A percentile compares a stretch with the other conserved stretches of the same genome.
phyloP scores from a whole-genome alignment of 53 echinoderm and acorn worm genomes.

The Pentamera pediparva region DNA sequence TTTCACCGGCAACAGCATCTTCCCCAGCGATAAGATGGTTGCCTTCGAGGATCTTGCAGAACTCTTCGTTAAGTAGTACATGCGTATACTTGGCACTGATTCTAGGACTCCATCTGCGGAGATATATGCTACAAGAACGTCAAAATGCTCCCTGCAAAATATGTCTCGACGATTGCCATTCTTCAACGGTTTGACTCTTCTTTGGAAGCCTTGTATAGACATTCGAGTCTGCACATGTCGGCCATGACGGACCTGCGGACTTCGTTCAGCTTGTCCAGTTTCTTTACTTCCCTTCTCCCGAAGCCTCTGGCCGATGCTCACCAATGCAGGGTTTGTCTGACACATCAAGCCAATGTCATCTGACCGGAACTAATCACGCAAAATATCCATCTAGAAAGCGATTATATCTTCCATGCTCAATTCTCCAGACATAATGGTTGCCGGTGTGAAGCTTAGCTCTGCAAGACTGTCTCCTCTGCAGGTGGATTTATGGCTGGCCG shows the following conservation, averaged over 20 bases:
- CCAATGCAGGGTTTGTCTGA: conserved; percentile 37
- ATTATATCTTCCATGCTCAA: conserved; percentile 20
- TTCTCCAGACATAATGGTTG: not conserved
- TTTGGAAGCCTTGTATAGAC: conserved; percentile 43
- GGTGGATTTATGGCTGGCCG: conserved; percentile 16
- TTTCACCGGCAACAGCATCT: conserved; percentile 33
- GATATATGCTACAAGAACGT: conserved; percentile 40
- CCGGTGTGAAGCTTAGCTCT: not conserved
- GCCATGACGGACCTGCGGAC: conserved; percentile 60
- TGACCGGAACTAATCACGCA: not conserved
- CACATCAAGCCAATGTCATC: conserved; percentile 21
- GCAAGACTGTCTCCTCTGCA: conserved; percentile 4
- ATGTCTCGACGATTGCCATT: conserved; percentile 43
- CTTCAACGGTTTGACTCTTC: not conserved
- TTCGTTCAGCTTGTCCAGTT: conserved; percentile 46
- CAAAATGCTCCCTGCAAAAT: conserved; percentile 57
- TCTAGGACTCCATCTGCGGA: conserved; percentile 26
- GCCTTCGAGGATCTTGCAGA: conserved; percentile 43
- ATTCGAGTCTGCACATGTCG: conserved; percentile 48
- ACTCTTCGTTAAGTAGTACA: conserved; percentile 57
- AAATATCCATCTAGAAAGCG: not conserved
- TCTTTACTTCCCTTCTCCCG: conserved; percentile 45
- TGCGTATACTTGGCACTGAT: conserved; percentile 41
- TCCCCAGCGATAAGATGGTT: conserved; percentile 38
- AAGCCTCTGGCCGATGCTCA: conserved; percentile 48